These are phyloP conservation scores for Leistus spinibarbis DNA, from an alignment of 2,888 invertebrate genomes.

Conservation along the genomic window DNA sequence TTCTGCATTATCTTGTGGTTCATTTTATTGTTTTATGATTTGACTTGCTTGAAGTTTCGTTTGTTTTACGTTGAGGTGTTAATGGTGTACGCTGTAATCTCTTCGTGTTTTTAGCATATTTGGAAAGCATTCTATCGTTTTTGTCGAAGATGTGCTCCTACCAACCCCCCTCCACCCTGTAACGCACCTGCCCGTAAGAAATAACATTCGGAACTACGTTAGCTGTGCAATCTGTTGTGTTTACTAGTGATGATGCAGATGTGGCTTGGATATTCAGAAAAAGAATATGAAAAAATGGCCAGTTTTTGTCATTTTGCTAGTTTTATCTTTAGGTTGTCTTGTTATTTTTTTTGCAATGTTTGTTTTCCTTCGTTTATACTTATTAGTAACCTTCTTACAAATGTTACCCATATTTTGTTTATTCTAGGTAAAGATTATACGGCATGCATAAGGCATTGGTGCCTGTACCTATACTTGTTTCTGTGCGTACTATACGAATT, in stretches of 20 bases:
- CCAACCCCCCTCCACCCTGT: not conserved
- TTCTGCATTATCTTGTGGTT: not conserved
- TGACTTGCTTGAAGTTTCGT: not conserved
- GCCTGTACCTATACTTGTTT: too few relatives aligned
- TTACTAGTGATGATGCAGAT: not conserved
- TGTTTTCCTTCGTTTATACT: not conserved
- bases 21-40: not conserved
- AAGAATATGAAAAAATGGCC: not conserved
- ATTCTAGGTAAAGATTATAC: too few relatives aligned
- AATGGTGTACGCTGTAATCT: not conserved
- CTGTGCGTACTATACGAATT: too few relatives aligned
- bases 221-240: slow-evolving; percentile 2
- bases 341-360: not conserved
- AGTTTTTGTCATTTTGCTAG: not conserved
- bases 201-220: not conserved
- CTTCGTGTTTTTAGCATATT: slow-evolving; percentile 1
- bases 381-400: too few relatives aligned
- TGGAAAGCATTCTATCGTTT: not conserved
- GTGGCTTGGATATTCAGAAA: not conserved
- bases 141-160: not conserved
- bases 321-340: not conserved
- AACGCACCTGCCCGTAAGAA: not conserved
- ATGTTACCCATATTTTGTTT: too few relatives aligned
- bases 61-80: slow-evolving; percentile 5
- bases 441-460: too few relatives aligned